Percentiles rank a stretch among this genome's conserved stretches.
phyloP scores from a whole-genome alignment of 1,140 invertebrate species.

The Formica exsecta region DNA sequence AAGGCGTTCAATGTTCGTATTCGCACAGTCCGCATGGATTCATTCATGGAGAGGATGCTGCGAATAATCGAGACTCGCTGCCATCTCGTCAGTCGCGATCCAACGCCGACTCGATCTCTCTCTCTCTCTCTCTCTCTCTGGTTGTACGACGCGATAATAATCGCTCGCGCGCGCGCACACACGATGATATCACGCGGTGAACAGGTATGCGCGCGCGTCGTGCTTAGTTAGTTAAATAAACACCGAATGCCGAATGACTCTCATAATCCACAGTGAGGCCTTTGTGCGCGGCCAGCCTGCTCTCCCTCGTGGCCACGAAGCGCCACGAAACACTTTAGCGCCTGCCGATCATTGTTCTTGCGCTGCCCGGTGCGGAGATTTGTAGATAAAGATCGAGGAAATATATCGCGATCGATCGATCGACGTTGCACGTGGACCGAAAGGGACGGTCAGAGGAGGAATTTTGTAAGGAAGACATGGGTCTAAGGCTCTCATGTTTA shows the following conservation, averaged over 20 bases:
- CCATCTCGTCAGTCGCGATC: conserved; percentile 25
- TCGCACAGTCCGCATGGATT: background rate
- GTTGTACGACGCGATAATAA: conserved; percentile 39
- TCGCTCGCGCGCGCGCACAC: conserved; percentile 8
- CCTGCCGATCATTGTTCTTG: conserved; percentile 62
- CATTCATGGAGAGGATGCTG: conserved; percentile 26
- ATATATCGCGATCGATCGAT: conserved; percentile 36
- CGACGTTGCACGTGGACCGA: background rate
- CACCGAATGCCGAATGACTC: conserved; percentile 72
- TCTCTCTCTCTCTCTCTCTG: conserved; percentile 22
- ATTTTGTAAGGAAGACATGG: conserved; percentile 8
- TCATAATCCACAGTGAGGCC: conserved; percentile 73
- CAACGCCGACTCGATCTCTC: conserved; percentile 35
- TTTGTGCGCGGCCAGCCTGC: conserved; percentile 71
- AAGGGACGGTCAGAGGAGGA: conserved; percentile 25
- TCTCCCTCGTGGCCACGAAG: conserved; percentile 21
- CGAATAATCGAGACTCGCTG: conserved; percentile 45
- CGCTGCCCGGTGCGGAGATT: conserved; percentile 26
- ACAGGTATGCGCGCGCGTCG: conserved; percentile 56
- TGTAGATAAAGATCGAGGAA: conserved; percentile 52
- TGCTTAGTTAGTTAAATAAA: conserved; percentile 84
- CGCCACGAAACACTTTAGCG: conserved; percentile 67
- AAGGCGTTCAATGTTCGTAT: background rate
- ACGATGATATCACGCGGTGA: conserved; percentile 51
- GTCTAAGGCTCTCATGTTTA: background rate